These are phyloP conservation scores for Belonocnema kinseyi DNA, from an alignment of 1,140 invertebrate species.

Conservation along the genomic window DNA sequence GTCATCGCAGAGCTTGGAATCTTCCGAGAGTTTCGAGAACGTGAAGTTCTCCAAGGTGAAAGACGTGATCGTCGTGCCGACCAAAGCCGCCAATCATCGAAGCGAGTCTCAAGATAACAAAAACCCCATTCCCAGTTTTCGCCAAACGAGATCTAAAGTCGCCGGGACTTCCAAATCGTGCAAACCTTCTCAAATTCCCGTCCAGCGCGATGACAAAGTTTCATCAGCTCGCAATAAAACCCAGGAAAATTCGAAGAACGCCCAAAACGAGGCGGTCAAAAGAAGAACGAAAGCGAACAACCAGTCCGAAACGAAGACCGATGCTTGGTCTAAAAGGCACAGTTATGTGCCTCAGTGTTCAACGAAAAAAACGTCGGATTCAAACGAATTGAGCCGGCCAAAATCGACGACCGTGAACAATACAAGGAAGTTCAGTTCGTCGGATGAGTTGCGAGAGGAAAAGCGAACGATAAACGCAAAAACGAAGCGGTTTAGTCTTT, in stretches of 20 bases:
- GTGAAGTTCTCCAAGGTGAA: constrained; percentile 46
- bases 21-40: constrained; percentile 63
- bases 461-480: constrained; percentile 54
- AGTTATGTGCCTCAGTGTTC: constrained; percentile 55
- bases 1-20: constrained; percentile 62
- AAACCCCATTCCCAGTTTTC: constrained; percentile 33
- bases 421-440: constrained; percentile 62
- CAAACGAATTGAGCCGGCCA: constrained; percentile 33
- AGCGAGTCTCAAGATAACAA: constrained; percentile 21
- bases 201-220: constrained; percentile 34
- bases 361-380: constrained; percentile 44
- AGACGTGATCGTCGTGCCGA: constrained; percentile 11
- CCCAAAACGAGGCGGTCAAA: constrained; percentile 55
- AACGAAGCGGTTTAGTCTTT: constrained; percentile 64
- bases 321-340: constrained; percentile 50
- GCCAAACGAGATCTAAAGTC: constrained; percentile 37
- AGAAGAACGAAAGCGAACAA: constrained; percentile 42
- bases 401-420: neutral
- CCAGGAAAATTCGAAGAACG: constrained; percentile 42
- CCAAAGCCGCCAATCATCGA: constrained; percentile 24
- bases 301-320: constrained; percentile 16
- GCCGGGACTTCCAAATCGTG: constrained; percentile 25
- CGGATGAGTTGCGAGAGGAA: constrained; percentile 63
- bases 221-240: constrained; percentile 32
- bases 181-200: constrained; percentile 5